phyloP scores from a whole-genome alignment of 1,140 invertebrate genomes.

The Mizuhopecten yessoensis region DNA sequence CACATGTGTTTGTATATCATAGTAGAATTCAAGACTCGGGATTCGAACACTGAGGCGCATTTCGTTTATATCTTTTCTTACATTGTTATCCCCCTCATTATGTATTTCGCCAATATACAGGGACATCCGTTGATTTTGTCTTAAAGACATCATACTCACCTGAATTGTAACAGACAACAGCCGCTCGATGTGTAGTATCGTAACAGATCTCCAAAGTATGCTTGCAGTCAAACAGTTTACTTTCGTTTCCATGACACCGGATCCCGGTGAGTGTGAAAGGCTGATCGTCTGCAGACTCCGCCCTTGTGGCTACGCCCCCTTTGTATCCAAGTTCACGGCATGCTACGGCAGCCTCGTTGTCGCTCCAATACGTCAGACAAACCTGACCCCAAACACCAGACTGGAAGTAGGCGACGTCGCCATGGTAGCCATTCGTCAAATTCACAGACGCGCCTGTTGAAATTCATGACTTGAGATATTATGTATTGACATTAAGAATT shows the following conservation, averaged over 20 bases:
- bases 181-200: conserved; percentile 7
- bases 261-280: conserved; percentile 51
- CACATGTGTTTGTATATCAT: too few relatives aligned
- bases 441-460: background rate
- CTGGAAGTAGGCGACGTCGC: conserved; percentile 37
- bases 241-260: conserved; percentile 51
- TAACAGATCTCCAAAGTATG: conserved; percentile 46
- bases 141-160: background rate
- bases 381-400: conserved; percentile 70
- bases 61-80: too few relatives aligned
- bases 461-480: too few relatives aligned
- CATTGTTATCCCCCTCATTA: too few relatives aligned
- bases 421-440: background rate
- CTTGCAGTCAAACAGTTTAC: conserved; percentile 31
- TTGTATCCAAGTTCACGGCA: conserved; percentile 67
- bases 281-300: background rate
- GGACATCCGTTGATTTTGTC: too few relatives aligned
- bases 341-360: conserved; percentile 68
- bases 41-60: too few relatives aligned
- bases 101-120: too few relatives aligned
- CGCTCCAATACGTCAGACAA: conserved; percentile 70
- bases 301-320: conserved; percentile 59
- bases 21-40: too few relatives aligned
- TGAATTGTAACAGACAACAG: conserved; percentile 46
- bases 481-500: too few relatives aligned